Evolutionary conservation across 1,140 invertebrate genomes (phyloP), one percentile per base, ranked within the genome.

Genomic region (Rhopalosiphum padi): DNA sequence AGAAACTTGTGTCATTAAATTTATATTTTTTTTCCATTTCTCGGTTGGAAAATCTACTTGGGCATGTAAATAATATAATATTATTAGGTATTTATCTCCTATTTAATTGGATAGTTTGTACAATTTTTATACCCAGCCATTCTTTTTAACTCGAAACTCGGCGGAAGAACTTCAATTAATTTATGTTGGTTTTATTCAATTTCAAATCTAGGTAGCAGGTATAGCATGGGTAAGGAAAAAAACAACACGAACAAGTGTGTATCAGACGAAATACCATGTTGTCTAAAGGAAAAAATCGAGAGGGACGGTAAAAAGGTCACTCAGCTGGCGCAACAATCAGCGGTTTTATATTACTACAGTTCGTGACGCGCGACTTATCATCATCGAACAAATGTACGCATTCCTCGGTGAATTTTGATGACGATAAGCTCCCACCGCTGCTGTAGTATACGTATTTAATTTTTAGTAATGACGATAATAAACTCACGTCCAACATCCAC

Each of bases 401-500:
- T 77, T 77, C 60, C 30, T 77, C n/a, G 0, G 60, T 15, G 15
- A 77, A 77, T 77, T 30, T n/a, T 0, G 30, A 77, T n/a, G 30
- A 77, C 30, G 30, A 77, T 77, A 77, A 77, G 4, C 60, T 77
- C 30, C 30, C 60, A 5, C 60, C 60, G 15, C 4, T n/a, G 30
- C 15, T 4, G 60, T 18, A 51, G 48, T 51, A 18, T 3, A 68
- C 30, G 60, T 7, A n/a, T 77, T 77, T n/a, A 15, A 18, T 77
- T 6, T n/a, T 77, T 77, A 77, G n/a, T n/a, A n/a, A 77, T n/a
- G 30, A 77, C 15, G 60, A 77, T 77, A n/a, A 77, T 77, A 88
- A 51, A 88, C 95, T 96, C 95, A 98, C 97, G 97, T 98, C 97
- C 77, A 97, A 95, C 97, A 98, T 97, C 97, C 97, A 98, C 93